A percentile compares a stretch with the other conserved stretches of the same genome.
phyloP scores from a whole-genome alignment of 1,140 invertebrate species.

The Drosophila lacertosa region DNA sequence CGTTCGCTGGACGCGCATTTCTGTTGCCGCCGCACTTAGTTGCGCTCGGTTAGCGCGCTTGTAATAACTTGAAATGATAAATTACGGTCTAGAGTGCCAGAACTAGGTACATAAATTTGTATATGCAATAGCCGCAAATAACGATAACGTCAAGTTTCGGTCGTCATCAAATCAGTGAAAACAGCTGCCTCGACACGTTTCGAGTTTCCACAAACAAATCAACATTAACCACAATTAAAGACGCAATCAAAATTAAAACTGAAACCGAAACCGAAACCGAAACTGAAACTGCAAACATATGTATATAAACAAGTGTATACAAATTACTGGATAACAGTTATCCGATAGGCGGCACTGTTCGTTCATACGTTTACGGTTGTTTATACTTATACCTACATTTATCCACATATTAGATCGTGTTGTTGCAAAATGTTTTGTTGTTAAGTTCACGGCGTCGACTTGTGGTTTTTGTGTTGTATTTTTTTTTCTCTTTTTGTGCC shows the following conservation, averaged over 20 bases:
- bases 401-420: neutral
- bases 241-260: constrained; percentile 26
- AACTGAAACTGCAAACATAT: constrained; percentile 8
- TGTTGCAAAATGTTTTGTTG: constrained; percentile 3
- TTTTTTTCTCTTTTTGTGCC: no score
- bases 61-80: constrained; percentile 68
- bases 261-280: constrained; percentile 19
- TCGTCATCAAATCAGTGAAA: constrained; percentile 37
- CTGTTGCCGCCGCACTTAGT: constrained; percentile 51
- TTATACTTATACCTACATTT: constrained; percentile 4
- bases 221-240: constrained; percentile 7
- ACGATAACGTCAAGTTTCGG: constrained; percentile 21
- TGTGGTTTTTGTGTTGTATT: constrained; percentile 25
- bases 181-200: constrained; percentile 64
- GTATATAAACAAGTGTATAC: neutral
- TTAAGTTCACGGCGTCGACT: neutral
- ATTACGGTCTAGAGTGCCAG: constrained; percentile 21
- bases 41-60: constrained; percentile 73
- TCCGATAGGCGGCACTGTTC: constrained; percentile 10
- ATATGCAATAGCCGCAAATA: constrained; percentile 27
- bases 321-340: constrained; percentile 3
- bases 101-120: constrained; percentile 8
- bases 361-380: no score
- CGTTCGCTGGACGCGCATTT: constrained; percentile 42
- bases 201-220: constrained; percentile 33